phyloP scores from a whole-genome alignment of 2,888 invertebrate species.

The Pristionchus entomophagus region DNA sequence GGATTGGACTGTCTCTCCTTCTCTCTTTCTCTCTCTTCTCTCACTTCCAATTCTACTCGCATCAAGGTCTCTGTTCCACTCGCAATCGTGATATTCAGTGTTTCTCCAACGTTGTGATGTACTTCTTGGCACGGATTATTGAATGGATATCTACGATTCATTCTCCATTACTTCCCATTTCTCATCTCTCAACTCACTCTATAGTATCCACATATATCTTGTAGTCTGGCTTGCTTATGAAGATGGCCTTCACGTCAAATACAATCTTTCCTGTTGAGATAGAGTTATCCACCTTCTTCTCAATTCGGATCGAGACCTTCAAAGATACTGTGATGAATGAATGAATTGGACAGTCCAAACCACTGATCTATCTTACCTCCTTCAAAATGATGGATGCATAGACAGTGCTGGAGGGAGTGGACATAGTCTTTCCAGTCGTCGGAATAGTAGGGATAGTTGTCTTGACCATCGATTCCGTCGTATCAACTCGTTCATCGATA shows the following conservation, averaged over 20 bases:
- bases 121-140: not conserved
- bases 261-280: not conserved
- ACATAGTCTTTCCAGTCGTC: not conserved
- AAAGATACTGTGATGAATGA: too few relatives aligned
- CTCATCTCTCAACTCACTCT: not conserved
- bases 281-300: not conserved
- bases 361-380: not conserved
- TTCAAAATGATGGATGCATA: not conserved
- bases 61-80: not conserved
- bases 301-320: not conserved
- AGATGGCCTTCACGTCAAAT: not conserved
- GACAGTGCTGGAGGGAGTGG: not conserved
- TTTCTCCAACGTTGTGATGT: conserved; percentile 8
- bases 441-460: not conserved
- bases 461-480: not conserved
- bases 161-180: too few relatives aligned
- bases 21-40: too few relatives aligned
- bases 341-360: too few relatives aligned
- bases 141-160: not conserved
- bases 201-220: conserved; percentile 8
- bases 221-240: not conserved
- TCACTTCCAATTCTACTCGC: conserved; percentile 6
- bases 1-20: too few relatives aligned
- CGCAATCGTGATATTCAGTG: not conserved
- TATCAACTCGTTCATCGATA: not conserved